Evolutionary conservation across 2,797 vertebrate genomes (phyloP), one percentile per base, ranked within the genome.

Genomic region (Pteronotus mesoamericanus): DNA sequence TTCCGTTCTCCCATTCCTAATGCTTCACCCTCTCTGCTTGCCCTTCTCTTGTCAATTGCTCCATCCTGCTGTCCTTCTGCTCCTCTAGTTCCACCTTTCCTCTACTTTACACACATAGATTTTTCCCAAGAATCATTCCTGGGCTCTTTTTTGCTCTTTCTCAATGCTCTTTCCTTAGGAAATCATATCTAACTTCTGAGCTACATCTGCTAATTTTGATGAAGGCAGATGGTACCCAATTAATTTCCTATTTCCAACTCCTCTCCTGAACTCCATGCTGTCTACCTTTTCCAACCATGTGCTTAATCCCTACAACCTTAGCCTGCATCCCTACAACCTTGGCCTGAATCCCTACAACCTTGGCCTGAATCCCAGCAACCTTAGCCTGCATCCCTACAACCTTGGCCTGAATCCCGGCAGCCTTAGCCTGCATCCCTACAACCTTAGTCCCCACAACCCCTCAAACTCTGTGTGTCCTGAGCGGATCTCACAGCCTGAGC

Each of bases 171-270:
- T 44, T 75, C 9, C 39, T 89, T 55, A 69, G 71, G 66, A 94
- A 91, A 78, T 86, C n/a, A 12, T 8, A 32, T 72, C 48, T 78
- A 14, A 22, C 55, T 59, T 66, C 71, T 79, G 80, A 82, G 68
- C 37, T 9, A 57, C 59, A 10, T 46, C 29, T 88, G 37, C 69
- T 48, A 68, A 64, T 4, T 12, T n/a, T 74, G 37, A 61, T 55
- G 86, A 82, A 94, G 87, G 77, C 80, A 80, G 21, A n/a, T 39
- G 46, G 10, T 7, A 3, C 51, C 18, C 18, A 46, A 2, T 86
- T 48, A 6, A 29, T 42, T 51, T 39, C 14, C 19, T 21, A 10
- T 18, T 19, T 29, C 78, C 61, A 44, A 2, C 59, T 75, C 77
- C 37, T 80, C 71, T 91, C 75, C 37, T 59, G 22, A 69, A 15